Evolutionary conservation across 1,140 invertebrate genomes (phyloP).

Genomic region (Bathynomus jamesi): DNA sequence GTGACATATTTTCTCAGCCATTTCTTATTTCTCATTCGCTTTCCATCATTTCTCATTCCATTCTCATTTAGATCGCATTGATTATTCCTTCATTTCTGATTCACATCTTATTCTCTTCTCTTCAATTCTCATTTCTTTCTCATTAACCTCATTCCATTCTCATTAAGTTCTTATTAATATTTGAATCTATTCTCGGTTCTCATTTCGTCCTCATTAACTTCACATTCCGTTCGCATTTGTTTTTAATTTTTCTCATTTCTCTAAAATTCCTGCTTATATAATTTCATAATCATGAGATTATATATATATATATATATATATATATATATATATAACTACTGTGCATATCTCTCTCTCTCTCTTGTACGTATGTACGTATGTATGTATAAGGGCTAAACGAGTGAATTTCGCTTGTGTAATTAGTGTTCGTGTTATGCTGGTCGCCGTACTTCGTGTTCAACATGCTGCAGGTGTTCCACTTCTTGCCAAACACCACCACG

Average conservation of each 20-base stretch:
- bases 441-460: constrained; percentile 92
- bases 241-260: no score
- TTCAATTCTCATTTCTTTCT: no score
- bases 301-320: constrained; percentile 3
- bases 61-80: no score
- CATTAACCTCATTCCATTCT: no score
- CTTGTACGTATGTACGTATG: background rate
- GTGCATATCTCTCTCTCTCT: background rate
- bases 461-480: constrained; percentile 79
- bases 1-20: constrained; percentile 25
- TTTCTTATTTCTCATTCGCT: background rate
- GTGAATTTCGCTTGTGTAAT: background rate
- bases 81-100: no score
- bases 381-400: background rate
- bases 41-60: no score
- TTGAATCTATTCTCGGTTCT: no score
- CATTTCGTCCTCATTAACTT: no score
- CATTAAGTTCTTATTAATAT: no score
- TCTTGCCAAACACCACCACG: constrained; percentile 68
- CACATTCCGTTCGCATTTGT: no score
- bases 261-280: background rate
- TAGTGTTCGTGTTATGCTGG: constrained; percentile 93
- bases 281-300: background rate
- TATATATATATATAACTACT: background rate
- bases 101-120: no score